Percentiles rank a stretch among this genome's conserved stretches.
Conservation (phyloP, 2,113 vertebrate species). For the Nothocercus nigrocapillus region DNA sequence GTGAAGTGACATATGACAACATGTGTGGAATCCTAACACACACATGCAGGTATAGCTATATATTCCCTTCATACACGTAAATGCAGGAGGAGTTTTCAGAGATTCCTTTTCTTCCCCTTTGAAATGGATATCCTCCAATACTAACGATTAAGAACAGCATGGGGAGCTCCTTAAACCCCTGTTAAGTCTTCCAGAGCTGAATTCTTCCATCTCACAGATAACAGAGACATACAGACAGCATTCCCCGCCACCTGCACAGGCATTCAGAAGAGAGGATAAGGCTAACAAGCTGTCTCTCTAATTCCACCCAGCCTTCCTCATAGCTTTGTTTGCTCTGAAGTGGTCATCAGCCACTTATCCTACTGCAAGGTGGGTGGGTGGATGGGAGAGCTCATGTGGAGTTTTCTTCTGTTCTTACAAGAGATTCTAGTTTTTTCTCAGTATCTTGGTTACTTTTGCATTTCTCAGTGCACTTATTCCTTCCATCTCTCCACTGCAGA, state of each 20-base stretch:
- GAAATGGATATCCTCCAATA: slow-evolving; percentile 20
- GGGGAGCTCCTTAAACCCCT: slow-evolving; percentile 14
- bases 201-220: slow-evolving; percentile 15
- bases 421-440: not conserved
- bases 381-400: not conserved
- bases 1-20: not conserved
- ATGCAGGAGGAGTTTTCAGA: not conserved
- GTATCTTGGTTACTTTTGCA: not conserved
- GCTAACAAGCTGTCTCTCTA: not conserved
- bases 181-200: not conserved
- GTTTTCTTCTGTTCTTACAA: not conserved
- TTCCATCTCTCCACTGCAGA: slow-evolving; percentile 73
- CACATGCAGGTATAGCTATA: not conserved
- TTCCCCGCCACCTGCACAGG: not conserved
- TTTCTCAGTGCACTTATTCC: not conserved
- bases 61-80: not conserved
- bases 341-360: not conserved
- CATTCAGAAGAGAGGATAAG: not conserved
- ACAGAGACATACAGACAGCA: not conserved
- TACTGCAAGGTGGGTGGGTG: not conserved
- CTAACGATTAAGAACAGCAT: not conserved
- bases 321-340: not conserved
- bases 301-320: not conserved
- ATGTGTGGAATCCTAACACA: rapidly evolving
- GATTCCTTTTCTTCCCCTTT: not conserved